phyloP scores from a whole-genome alignment of 2,113 vertebrate species.

The Archilochus colubris region DNA sequence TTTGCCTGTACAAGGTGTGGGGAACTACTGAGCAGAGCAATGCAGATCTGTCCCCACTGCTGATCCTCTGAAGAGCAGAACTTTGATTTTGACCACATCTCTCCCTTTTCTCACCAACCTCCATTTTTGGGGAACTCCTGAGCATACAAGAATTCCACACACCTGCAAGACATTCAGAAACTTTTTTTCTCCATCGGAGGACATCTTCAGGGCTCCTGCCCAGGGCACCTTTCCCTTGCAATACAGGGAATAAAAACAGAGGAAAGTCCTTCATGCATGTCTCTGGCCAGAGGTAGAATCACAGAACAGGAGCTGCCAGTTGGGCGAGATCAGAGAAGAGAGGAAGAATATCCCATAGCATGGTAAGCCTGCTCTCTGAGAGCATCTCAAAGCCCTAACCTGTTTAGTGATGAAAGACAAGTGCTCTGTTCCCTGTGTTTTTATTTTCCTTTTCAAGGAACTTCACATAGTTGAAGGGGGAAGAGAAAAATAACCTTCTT shows the following conservation, averaged over 20 bases:
- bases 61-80: not conserved
- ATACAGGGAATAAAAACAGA: not conserved
- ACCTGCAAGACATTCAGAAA: not conserved
- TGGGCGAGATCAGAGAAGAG: not conserved
- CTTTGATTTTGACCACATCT: not conserved
- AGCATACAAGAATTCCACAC: not conserved
- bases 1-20: not conserved
- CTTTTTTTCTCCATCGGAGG: not conserved
- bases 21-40: not conserved
- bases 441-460: conserved; percentile 15
- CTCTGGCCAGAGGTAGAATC: not conserved
- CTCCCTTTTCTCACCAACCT: not conserved
- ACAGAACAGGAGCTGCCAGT: not conserved
- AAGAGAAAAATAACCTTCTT: conserved; percentile 21
- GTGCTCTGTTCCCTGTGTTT: not conserved
- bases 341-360: not conserved
- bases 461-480: not conserved
- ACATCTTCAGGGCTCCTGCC: not conserved
- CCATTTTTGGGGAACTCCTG: not conserved
- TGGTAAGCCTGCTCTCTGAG: not conserved
- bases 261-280: not conserved
- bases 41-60: fast-evolving
- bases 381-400: not conserved
- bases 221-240: not conserved
- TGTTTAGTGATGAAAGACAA: not conserved